Evolutionary conservation across 2,113 vertebrate genomes (phyloP).

Genomic region (Arvicanthis niloticus): DNA sequence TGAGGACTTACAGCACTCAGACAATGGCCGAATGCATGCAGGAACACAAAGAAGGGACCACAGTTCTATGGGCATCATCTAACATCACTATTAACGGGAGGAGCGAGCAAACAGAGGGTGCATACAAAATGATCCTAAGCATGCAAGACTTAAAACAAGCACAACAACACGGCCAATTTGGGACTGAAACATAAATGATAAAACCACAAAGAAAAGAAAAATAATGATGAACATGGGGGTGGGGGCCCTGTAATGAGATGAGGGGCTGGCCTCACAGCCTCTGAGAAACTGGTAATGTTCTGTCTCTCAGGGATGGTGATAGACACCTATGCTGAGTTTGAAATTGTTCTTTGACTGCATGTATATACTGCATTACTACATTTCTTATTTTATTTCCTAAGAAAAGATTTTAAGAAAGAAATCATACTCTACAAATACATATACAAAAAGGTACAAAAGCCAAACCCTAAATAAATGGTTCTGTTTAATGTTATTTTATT

Average conservation of each 20-base stretch:
- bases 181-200: background rate
- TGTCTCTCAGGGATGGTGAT: background rate
- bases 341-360: background rate
- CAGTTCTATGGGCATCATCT: background rate
- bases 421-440: background rate
- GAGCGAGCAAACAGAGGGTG: background rate
- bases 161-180: conserved; percentile 16
- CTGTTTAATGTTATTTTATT: background rate
- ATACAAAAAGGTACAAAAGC: conserved; percentile 31
- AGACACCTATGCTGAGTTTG: background rate
- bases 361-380: background rate
- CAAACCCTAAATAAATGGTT: background rate
- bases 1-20: background rate
- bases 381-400: background rate
- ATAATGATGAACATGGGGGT: background rate
- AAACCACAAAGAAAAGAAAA: conserved; percentile 5
- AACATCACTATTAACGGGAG: background rate
- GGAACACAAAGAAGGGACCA: background rate
- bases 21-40: background rate
- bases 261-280: background rate
- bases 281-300: conserved; percentile 7
- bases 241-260: background rate
- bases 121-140: background rate
- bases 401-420: conserved; percentile 48
- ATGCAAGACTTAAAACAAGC: conserved; percentile 17